Evolutionary conservation across 2,113 vertebrate species (phyloP).

Genomic region (Rhinolophus ferrumequinum): DNA sequence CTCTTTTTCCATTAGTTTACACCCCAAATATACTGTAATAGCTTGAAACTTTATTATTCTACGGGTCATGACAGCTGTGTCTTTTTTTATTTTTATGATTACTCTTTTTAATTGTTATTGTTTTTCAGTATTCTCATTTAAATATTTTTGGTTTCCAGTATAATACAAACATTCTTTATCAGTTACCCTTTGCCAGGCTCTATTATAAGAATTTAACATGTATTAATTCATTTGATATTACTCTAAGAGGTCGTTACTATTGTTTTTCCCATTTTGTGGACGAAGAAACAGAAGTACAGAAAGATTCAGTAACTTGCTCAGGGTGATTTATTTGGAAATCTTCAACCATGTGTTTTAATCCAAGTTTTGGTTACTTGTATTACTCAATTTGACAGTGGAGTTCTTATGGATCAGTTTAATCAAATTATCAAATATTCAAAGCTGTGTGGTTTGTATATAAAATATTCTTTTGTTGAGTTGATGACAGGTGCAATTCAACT

Average conservation of each 20-base stretch:
- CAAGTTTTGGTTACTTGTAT: constrained; percentile 20
- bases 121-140: background rate
- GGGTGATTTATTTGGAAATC: background rate
- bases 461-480: constrained; percentile 51
- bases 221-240: background rate
- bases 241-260: background rate
- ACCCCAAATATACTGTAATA: background rate
- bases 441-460: background rate
- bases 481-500: constrained; percentile 20
- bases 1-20: background rate
- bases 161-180: background rate
- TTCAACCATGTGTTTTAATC: background rate
- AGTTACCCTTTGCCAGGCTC: background rate
- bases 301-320: background rate
- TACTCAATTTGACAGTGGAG: background rate
- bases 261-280: constrained; percentile 12
- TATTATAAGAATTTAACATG: constrained; percentile 7
- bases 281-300: background rate
- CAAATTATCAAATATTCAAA: background rate
- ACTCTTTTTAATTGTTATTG: background rate
- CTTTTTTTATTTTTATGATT: background rate
- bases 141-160: background rate
- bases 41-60: background rate
- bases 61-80: background rate
- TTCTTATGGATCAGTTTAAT: constrained; percentile 42